Evolutionary conservation across 2,888 invertebrate genomes (phyloP), one percentile per base, ranked within the genome.

Genomic region (Boloria selene): DNA sequence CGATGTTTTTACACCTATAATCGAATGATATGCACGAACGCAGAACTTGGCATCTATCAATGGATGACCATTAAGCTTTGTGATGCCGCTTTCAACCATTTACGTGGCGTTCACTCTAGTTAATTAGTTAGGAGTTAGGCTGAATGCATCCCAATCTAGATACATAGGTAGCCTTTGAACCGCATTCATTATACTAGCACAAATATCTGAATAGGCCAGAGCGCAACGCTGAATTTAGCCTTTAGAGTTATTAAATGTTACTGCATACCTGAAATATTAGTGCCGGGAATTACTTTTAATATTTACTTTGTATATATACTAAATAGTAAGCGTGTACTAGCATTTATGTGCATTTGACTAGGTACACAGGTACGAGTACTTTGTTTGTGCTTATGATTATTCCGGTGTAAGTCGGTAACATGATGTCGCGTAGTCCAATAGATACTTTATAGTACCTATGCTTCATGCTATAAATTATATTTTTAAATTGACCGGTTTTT

Each of bases 61-160:
- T 64, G 62, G 42, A 42, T 64, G 58, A 56, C 59, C 52, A 61
- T 67, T 68, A 68, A 50, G 56, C 68, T 69, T 68, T 68, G 67
- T 67, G 51, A 50, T 38, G 59, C 50, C 44, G 65, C 62, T 58
- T 65, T 64, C 51, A 63, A 60, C 62, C 60, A 63, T 54, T 68
- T 61, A 58, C 54, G 60, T 65, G 51, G 61, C 47, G 53, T 67
- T 67, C 68, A 67, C 70, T 72, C 69, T 61, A 56, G 64, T 67
- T 71, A 69, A 71, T 71, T 71, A 69, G 68, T 65, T 58, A 52
- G 54, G 50, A 67, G 61, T 55, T 47, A 42, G 31, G 64, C 18
- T 67, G 64, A 65, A 67, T 67, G 64, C 62, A 56, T 53, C 47
- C 55, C 31, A 65, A 65, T 65, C 59, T 58, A 26, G 45, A 61